Evolutionary conservation across 2,113 vertebrate genomes (phyloP).

Genomic region (Pipra filicauda): DNA sequence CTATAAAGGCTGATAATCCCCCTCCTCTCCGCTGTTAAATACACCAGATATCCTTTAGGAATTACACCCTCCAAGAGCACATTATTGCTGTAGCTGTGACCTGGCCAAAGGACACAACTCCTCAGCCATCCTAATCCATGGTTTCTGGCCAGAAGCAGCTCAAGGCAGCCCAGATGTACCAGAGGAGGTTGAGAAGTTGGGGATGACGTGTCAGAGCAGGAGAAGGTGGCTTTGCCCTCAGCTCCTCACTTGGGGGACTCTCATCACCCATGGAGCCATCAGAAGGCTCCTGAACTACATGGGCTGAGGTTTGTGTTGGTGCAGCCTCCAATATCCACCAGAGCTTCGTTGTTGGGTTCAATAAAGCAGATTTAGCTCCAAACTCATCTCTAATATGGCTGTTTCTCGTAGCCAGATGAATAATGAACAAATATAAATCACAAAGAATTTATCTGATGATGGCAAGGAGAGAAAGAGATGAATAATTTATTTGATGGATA

Average conservation of each 20-base stretch:
- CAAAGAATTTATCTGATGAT: slow-evolving; percentile 55
- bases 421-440: slow-evolving; percentile 62
- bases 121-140: background rate
- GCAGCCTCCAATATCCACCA: background rate
- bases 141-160: background rate
- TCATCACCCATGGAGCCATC: fast-evolving
- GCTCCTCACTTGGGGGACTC: background rate
- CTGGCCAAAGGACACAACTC: background rate
- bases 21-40: background rate
- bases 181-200: background rate
- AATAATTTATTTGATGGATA: slow-evolving; percentile 64
- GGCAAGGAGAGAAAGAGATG: slow-evolving; percentile 49
- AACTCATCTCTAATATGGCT: background rate
- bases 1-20: fast-evolving
- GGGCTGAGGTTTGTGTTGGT: background rate
- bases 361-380: background rate
- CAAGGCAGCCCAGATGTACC: background rate
- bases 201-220: background rate
- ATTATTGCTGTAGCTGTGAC: background rate
- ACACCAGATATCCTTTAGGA: background rate
- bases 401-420: slow-evolving; percentile 15
- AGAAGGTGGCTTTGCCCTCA: background rate
- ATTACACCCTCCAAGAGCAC: background rate
- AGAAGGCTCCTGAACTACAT: background rate
- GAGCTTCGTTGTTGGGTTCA: background rate